Evolutionary conservation across 2,113 vertebrate species (phyloP).

Genomic region (Gnathonemus echidnorhynchus): DNA sequence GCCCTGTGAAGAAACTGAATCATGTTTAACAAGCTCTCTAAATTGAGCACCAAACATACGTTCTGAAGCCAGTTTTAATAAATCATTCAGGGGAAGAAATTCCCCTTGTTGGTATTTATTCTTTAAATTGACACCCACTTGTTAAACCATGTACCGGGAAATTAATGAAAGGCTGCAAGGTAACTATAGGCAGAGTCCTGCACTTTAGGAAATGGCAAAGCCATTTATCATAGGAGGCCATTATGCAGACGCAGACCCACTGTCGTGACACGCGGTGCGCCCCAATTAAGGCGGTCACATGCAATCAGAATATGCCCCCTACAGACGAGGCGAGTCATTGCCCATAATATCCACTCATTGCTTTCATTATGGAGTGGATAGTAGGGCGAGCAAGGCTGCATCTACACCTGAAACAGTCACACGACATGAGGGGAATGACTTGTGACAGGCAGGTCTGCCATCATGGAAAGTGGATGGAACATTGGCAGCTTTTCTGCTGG

Average conservation of each 20-base stretch:
- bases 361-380: background rate
- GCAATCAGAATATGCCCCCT: background rate
- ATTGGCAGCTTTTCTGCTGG: background rate
- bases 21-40: background rate
- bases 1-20: background rate
- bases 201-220: background rate
- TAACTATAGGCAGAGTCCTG: background rate
- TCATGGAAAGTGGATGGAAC: background rate
- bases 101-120: background rate
- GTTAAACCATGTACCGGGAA: background rate
- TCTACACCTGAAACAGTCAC: background rate
- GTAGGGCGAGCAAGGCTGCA: background rate
- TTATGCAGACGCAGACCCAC: background rate
- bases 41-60: background rate
- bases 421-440: background rate
- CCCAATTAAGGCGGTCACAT: background rate
- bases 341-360: background rate
- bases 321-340: background rate
- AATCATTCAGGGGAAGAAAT: background rate
- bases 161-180: background rate
- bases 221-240: background rate
- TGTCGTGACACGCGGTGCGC: background rate
- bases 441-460: background rate
- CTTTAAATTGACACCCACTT: background rate
- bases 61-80: background rate